Conservation (phyloP, 2,797 vertebrate species). For the Apogon talboti region DNA sequence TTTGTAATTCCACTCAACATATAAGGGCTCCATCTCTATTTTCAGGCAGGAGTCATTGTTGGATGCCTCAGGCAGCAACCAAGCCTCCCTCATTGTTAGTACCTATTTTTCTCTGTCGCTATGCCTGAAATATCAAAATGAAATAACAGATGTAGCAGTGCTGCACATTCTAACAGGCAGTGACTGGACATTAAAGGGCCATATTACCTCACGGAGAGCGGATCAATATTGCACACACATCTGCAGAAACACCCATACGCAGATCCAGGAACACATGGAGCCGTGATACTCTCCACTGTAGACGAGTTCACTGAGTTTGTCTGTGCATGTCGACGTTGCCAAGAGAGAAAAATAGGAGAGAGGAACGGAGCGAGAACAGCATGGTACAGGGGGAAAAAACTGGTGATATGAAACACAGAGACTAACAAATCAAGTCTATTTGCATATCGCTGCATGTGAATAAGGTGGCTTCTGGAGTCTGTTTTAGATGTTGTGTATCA, state of each 20-base stretch:
- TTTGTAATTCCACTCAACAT: conserved; percentile 50
- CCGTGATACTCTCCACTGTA: conserved; percentile 48
- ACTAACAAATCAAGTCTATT: conserved; percentile 59
- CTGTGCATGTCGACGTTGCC: conserved; percentile 61
- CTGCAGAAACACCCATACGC: conserved; percentile 35
- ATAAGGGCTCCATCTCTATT: conserved; percentile 56
- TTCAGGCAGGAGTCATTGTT: conserved; percentile 50
- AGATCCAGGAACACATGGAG: conserved; percentile 49
- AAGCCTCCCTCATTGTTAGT: conserved; percentile 34
- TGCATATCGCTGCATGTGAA: conserved; percentile 72
- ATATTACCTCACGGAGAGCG: conserved; percentile 35
- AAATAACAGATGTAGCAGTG: conserved; percentile 37
- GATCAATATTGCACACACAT: conserved; percentile 63
- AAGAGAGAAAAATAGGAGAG: conserved; percentile 58
- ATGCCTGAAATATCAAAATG: conserved; percentile 46
- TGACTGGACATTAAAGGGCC: conserved; percentile 59
- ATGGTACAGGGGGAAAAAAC: conserved; percentile 38
- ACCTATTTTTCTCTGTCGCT: conserved; percentile 27
- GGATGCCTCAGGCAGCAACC: conserved; percentile 34
- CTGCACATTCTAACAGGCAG: conserved; percentile 28
- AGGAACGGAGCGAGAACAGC: no score
- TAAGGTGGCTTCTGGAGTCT: conserved; percentile 52
- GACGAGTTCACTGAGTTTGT: conserved; percentile 71
- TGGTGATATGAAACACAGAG: conserved; percentile 58
- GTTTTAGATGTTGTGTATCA: conserved; percentile 57